phyloP scores from a whole-genome alignment of 2,888 invertebrate species.

The Periphyllus acericola region DNA sequence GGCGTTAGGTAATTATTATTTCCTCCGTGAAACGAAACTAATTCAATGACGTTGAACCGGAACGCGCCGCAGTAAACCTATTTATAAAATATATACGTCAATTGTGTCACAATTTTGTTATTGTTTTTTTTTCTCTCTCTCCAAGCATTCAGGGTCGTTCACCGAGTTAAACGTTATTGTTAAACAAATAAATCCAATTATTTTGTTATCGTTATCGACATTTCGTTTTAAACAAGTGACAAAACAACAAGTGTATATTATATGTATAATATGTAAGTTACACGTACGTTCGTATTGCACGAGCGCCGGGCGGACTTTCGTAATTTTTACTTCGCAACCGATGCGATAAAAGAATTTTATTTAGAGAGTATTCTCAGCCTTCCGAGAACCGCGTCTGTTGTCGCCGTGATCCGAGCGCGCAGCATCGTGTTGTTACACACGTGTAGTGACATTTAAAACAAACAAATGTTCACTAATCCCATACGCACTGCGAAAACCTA shows the following conservation, averaged over 20 bases:
- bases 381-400: background rate
- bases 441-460: too few relatives aligned
- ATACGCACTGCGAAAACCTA: too few relatives aligned
- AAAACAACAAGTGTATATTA: background rate
- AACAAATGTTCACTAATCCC: too few relatives aligned
- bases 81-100: background rate
- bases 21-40: slow-evolving; percentile 34
- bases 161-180: background rate
- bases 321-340: too few relatives aligned
- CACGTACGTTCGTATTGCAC: background rate
- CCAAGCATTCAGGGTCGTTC: slow-evolving; percentile 3
- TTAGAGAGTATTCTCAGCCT: background rate
- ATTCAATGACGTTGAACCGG: slow-evolving; percentile 17
- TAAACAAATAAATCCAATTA: background rate
- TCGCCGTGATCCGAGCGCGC: background rate
- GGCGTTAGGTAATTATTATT: slow-evolving; percentile 38
- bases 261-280: too few relatives aligned
- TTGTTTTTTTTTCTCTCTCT: background rate
- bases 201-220: background rate
- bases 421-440: too few relatives aligned
- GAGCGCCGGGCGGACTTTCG: too few relatives aligned
- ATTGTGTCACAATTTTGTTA: background rate
- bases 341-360: too few relatives aligned
- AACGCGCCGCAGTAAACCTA: background rate
- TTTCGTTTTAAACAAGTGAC: background rate